Evolutionary conservation across 2,113 vertebrate genomes (phyloP), one percentile per base, ranked within the genome.

Genomic region (Xenopus borealis): DNA sequence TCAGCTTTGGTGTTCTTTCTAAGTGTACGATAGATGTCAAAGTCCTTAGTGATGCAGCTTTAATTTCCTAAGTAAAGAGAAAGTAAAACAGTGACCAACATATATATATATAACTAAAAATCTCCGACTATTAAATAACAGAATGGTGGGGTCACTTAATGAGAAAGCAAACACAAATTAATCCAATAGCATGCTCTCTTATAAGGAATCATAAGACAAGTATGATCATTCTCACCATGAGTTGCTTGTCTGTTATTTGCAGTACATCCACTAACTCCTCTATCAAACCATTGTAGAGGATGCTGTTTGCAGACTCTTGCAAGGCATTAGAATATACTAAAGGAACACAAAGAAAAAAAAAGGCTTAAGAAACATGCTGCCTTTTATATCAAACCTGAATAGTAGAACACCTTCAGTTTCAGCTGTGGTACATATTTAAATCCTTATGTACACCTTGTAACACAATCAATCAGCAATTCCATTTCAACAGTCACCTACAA

Each of bases 1-100:
- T 98, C 68, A 98, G 94, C 72, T 98, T 98, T 0, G 96, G 96
- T 0, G 96, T 98, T 63, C 96, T 87, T 80, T 98, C 96, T 86
- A 98, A 86, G 84, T 98, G 96, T 8, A 98, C 96, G 72, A 98
- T 98, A 65, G 96, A 98, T 20, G 96, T 98, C 84, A 98, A 91
- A 33, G 96, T 98, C 72, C 96, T 89, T 85, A 98, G 84, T 33
- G 96, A 98, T 61, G 96, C 96, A 2, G 96, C 96, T 84, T 98
- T 98, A 81, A 98, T 98, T 82, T 98, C 96, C 96, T 98, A 58
- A 44, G 23, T 27, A 27, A 27, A 78, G 45, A 70, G 75, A 33
- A 18, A 69, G 78, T 2, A 23, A 18, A 59, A 19, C 9, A 50
- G 71, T 16, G 50, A 40, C 17, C 17, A 10, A 10, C 0, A 47